Evolutionary conservation across 2,113 vertebrate species (phyloP).

Genomic region (Campylomormyrus tamandua): DNA sequence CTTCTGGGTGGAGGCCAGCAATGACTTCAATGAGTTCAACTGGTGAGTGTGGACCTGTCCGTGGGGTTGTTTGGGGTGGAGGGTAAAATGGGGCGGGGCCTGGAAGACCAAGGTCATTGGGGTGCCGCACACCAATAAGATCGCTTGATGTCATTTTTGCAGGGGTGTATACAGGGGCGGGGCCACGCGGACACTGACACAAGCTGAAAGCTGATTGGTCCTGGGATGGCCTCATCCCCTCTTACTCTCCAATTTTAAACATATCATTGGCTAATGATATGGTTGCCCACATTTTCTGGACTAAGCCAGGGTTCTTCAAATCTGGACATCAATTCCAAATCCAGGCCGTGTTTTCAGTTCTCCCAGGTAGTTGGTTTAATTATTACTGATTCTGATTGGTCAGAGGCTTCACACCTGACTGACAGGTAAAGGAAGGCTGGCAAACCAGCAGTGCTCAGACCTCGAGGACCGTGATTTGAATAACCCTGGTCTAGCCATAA

Average conservation of each 20-base stretch:
- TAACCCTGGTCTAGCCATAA: too few species aligned
- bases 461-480: too few species aligned
- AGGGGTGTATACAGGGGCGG: not conserved
- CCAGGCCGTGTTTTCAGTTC: too few species aligned
- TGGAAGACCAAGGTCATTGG: too few species aligned
- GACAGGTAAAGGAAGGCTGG: too few species aligned
- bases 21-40: slow-evolving; percentile 95
- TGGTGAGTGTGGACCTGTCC: slow-evolving; percentile 69
- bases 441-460: too few species aligned
- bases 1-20: slow-evolving; percentile 93
- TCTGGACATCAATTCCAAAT: too few species aligned
- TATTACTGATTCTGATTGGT: too few species aligned
- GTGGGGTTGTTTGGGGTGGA: slow-evolving; percentile 58
- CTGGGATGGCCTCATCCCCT: not conserved
- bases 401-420: too few species aligned
- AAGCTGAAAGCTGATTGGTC: not conserved
- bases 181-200: not conserved
- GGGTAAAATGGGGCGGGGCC: slow-evolving; percentile 73
- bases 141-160: not conserved
- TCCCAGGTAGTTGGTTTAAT: too few species aligned
- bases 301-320: too few species aligned
- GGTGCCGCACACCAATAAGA: not conserved
- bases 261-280: not conserved
- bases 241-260: not conserved
- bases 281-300: not conserved